Evolutionary conservation across 2,888 invertebrate species (phyloP).

Genomic region (Xestia ashworthii): DNA sequence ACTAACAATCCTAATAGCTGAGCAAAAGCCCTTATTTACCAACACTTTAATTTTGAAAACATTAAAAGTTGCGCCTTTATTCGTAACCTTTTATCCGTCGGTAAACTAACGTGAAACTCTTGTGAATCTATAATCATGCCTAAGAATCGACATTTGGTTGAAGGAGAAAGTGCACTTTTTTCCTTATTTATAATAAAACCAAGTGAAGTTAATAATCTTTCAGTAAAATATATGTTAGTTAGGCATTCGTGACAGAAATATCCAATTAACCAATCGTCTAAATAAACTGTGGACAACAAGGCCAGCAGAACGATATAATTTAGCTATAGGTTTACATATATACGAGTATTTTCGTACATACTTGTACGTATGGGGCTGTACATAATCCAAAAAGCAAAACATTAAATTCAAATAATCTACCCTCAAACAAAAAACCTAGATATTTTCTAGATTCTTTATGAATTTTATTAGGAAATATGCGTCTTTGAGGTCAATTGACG

Average conservation of each 20-base stretch:
- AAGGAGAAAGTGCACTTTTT: conserved; percentile 7
- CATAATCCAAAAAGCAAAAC: not conserved
- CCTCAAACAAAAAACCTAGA: no score
- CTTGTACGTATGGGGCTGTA: not conserved
- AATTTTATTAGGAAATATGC: no score
- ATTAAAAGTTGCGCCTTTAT: not conserved
- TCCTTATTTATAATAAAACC: not conserved
- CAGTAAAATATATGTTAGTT: no score
- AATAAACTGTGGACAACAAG: not conserved
- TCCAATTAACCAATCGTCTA: not conserved
- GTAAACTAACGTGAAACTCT: not conserved
- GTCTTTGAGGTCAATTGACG: no score
- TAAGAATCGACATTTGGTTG: conserved; percentile 1
- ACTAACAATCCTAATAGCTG: no score
- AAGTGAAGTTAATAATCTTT: conserved; percentile 1
- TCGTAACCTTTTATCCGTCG: not conserved
- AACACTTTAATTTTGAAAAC: not conserved
- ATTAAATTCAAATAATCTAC: no score
- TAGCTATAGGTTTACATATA: conserved; percentile 9
- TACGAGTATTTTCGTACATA: conserved; percentile 10
- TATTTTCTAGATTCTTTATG: no score
- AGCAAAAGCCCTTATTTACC: not conserved
- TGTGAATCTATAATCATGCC: not conserved
- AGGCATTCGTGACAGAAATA: no score
- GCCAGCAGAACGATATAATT: not conserved